phyloP scores from a whole-genome alignment of 2,113 vertebrate genomes.

The Meleagris gallopavo region DNA sequence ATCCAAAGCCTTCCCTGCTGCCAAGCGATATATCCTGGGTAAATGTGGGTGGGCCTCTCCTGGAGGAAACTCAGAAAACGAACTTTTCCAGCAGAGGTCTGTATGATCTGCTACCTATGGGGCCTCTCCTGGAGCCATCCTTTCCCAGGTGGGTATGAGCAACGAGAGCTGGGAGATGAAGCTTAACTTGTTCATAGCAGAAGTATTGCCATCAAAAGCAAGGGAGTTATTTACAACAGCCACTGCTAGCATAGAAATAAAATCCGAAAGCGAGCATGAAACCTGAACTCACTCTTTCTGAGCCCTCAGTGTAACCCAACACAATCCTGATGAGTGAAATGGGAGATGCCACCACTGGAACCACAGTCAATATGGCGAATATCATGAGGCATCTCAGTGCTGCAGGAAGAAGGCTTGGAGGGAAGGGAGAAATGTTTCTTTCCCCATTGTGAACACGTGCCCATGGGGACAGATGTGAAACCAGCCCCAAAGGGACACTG shows the following conservation, averaged over 20 bases:
- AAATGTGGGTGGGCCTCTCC: not conserved
- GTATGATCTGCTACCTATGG: not conserved
- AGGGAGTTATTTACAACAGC: not conserved
- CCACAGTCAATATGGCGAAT: not conserved
- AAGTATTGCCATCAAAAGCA: not conserved
- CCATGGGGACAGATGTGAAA: too few species aligned
- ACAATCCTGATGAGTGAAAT: not conserved
- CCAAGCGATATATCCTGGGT: not conserved
- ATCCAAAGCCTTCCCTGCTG: not conserved
- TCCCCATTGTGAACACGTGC: not conserved
- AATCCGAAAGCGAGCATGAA: accelerated
- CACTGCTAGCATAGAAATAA: not conserved
- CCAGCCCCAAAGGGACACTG: accelerated
- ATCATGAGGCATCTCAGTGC: accelerated
- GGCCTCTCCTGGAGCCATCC: not conserved
- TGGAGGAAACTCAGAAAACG: not conserved
- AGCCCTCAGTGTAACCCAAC: accelerated
- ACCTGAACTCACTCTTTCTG: not conserved
- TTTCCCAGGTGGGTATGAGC: not conserved
- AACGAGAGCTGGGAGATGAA: not conserved
- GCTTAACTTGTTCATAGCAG: not conserved
- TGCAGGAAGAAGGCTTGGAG: not conserved
- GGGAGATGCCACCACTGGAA: accelerated
- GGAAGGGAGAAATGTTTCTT: not conserved
- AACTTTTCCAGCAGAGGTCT: not conserved